Evolutionary conservation across 2,888 invertebrate species (phyloP), one percentile per base, ranked within the genome.

Genomic region (Subacronicta megacephala): DNA sequence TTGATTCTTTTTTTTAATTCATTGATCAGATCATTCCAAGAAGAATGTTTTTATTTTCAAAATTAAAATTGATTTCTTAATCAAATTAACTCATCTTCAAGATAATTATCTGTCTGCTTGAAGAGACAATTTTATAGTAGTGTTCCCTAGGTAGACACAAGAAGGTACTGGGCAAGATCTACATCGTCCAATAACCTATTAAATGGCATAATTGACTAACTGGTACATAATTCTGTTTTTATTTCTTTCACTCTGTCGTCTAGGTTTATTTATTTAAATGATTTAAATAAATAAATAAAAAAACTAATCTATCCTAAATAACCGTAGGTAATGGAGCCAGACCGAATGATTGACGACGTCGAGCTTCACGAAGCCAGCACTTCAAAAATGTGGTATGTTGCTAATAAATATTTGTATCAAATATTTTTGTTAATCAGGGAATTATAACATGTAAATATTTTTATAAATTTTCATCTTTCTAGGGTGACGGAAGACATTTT

Each of bases 291-390:
- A 43, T 43, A 23, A 23, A 23, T 23, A 23, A 43, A 43, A 43
- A 43, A 26, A 26, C 29, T 43, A 29, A 43, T 16, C 23, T 29
- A 16, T 43, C 23, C 33, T 5, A 20, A 45, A 35, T 35, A 45
- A 45, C 35, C 17, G 37, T 37, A 47, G 46, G 26, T 47, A 29
- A 47, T 37, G 46, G 37, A 47, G 46, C 37, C 46, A 47, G 46
- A 47, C 46, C 23, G 37, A 43, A 31, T 29, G 16, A 43, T 16
- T 31, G 31, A 43, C 31, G 42, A 43, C 29, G 29, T 31, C 37
- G 46, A 16, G 26, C 37, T 37, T 47, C 46, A 37, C 36, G 46
- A 47, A 47, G 37, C 46, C 46, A 37, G 46, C 23, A 47, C 46
- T 47, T 47, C 36, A 37, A 37, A 23, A 37, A 36, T 47, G 10